Evolutionary conservation across 2,797 vertebrate genomes (phyloP).

Genomic region (Anomalospiza imberbis): DNA sequence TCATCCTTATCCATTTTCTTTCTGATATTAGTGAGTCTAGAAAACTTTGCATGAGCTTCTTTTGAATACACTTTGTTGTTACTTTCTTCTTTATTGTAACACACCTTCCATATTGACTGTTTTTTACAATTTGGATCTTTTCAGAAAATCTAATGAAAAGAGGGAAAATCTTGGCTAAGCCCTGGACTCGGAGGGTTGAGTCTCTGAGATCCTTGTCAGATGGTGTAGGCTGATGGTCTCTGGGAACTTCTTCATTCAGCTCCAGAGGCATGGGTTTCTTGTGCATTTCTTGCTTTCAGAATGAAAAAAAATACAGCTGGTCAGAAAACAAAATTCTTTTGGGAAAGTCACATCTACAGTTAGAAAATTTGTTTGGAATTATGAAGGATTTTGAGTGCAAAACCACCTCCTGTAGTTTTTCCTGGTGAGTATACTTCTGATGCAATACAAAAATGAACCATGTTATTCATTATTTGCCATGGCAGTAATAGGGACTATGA

Average conservation of each 20-base stretch:
- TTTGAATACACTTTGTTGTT: not conserved
- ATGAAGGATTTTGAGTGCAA: not conserved
- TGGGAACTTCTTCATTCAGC: not conserved
- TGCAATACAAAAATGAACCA: not conserved
- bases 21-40: not conserved
- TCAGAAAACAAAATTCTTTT: not conserved
- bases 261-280: not conserved
- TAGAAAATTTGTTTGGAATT: not conserved
- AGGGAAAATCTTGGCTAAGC: not conserved
- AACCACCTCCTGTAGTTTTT: accelerated
- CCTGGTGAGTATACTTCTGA: not conserved
- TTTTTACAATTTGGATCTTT: not conserved
- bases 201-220: not conserved
- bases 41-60: not conserved
- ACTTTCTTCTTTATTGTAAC: not conserved
- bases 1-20: not conserved
- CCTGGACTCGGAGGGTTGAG: not conserved
- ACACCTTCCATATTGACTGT: not conserved
- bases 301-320: not conserved
- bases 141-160: not conserved
- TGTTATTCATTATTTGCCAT: not conserved
- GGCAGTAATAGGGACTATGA: not conserved
- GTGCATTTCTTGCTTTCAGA: not conserved
- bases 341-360: not conserved
- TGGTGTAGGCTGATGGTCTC: not conserved